Evolutionary conservation across 2,888 invertebrate species (phyloP).

Genomic region (Anthrax anthrax): DNA sequence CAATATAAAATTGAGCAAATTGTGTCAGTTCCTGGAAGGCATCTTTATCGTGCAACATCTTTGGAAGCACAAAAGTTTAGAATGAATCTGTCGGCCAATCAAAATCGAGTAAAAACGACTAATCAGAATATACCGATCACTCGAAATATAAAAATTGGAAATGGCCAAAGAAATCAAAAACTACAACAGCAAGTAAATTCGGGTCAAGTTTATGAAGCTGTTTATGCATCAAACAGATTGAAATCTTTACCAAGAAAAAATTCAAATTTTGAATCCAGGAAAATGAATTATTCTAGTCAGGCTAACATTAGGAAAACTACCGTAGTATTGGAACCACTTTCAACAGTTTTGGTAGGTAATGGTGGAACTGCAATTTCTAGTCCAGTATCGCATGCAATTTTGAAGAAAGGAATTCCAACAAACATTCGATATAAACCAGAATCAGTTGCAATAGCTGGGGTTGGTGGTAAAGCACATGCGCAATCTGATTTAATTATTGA

Average conservation of each 20-base stretch:
- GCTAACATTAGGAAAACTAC: too few species aligned
- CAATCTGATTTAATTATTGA: slow-evolving; percentile 54
- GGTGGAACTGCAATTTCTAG: slow-evolving; percentile 55
- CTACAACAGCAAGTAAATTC: neutral
- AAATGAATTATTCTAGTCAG: too few species aligned
- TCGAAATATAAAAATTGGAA: too few species aligned
- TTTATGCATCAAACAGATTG: neutral
- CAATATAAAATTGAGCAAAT: slow-evolving; percentile 28
- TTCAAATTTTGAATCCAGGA: too few species aligned
- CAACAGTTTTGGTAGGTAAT: slow-evolving; percentile 49
- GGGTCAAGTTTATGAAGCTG: neutral
- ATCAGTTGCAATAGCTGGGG: slow-evolving; percentile 57
- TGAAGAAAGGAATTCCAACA: slow-evolving; percentile 44
- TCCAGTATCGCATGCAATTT: slow-evolving; percentile 50
- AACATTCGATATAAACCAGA: slow-evolving; percentile 51
- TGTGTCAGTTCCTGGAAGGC: slow-evolving; percentile 23
- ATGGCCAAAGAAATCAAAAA: neutral
- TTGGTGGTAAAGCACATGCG: slow-evolving; percentile 61
- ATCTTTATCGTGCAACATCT: slow-evolving; percentile 16
- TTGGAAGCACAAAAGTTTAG: slow-evolving; percentile 8
- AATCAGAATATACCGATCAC: neutral
- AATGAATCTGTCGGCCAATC: too few species aligned
- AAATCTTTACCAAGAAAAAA: too few species aligned
- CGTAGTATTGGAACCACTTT: slow-evolving; percentile 47
- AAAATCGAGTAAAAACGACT: neutral